Percentiles rank a stretch among this genome's conserved stretches.
These are phyloP conservation scores for Nymphalis urticae DNA, from an alignment of 2,888 invertebrate genomes.

Conservation along the genomic window DNA sequence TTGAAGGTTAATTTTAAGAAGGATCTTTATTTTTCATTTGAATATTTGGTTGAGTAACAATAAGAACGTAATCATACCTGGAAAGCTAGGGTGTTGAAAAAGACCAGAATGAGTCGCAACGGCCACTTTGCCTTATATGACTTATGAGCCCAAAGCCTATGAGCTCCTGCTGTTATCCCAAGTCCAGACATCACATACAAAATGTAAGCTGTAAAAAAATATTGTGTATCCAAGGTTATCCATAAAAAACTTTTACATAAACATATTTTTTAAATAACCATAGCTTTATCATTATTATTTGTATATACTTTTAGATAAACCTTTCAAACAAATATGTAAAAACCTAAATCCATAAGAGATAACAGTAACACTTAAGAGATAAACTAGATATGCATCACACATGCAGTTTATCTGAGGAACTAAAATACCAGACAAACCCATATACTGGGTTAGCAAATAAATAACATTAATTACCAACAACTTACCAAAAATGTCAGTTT, in stretches of 20 bases:
- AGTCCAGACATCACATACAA: constrained; percentile 90
- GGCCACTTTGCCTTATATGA: constrained; percentile 98
- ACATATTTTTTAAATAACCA: too few relatives aligned
- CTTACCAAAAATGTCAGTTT: constrained; percentile 88
- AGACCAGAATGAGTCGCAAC: constrained; percentile 87
- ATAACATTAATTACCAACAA: constrained; percentile 12
- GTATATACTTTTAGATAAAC: neutral
- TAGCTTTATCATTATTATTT: neutral
- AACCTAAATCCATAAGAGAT: neutral
- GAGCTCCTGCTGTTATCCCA: constrained; percentile 98
- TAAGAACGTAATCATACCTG: constrained; percentile 81
- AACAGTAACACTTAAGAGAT: neutral
- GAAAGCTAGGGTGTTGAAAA: constrained; percentile 95
- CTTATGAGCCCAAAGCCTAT: constrained; percentile 97
- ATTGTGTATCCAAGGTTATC: too few relatives aligned
- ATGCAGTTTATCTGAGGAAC: neutral
- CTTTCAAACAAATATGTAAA: neutral
- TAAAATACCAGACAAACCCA: neutral
- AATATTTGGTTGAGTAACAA: neutral
- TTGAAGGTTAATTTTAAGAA: too few relatives aligned
- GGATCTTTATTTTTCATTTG: too few relatives aligned
- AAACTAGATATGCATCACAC: neutral
- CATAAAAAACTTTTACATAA: too few relatives aligned
- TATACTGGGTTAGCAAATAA: neutral
- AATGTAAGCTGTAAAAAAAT: constrained; percentile 81